phyloP scores from a whole-genome alignment of 2,797 vertebrate genomes.

The Melanotaenia maccullochi region DNA sequence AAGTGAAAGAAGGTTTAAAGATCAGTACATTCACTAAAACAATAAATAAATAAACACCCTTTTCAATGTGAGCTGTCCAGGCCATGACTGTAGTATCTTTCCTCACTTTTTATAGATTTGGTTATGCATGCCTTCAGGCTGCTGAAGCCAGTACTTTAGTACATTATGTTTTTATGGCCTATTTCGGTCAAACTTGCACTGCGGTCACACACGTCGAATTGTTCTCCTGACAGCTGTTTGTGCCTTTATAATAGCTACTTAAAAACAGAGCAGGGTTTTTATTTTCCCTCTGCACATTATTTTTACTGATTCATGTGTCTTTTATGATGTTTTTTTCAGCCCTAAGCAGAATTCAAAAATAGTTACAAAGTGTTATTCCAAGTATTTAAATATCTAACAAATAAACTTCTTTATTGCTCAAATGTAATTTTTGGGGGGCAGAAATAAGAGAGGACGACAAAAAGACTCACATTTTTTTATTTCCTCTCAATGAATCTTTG shows the following conservation, averaged over 20 bases:
- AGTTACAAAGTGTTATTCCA: slow-evolving; percentile 68
- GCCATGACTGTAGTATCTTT: slow-evolving; percentile 53
- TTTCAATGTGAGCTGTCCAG: slow-evolving; percentile 37
- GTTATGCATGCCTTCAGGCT: slow-evolving; percentile 61
- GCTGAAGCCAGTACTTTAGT: slow-evolving; percentile 54
- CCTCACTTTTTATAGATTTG: slow-evolving; percentile 52
- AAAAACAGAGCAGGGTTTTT: slow-evolving; percentile 54
- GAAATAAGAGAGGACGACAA: slow-evolving; percentile 62
- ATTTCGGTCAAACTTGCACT: slow-evolving; percentile 64
- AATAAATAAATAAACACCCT: slow-evolving; percentile 1
- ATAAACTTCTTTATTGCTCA: slow-evolving; percentile 76
- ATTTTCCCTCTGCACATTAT: slow-evolving; percentile 65
- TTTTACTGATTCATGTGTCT: slow-evolving; percentile 74
- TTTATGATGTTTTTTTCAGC: slow-evolving; percentile 75
- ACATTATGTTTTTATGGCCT: slow-evolving; percentile 64
- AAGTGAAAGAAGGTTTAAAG: not conserved
- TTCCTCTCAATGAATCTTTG: slow-evolving; percentile 81
- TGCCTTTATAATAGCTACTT: slow-evolving; percentile 73
- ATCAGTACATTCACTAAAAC: not conserved
- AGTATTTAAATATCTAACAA: slow-evolving; percentile 70
- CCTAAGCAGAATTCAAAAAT: slow-evolving; percentile 64
- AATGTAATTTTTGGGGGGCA: slow-evolving; percentile 75
- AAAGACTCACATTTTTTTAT: slow-evolving; percentile 72
- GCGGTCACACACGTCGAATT: slow-evolving; percentile 63
- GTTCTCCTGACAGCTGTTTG: slow-evolving; percentile 70